Conservation (phyloP, 2,113 vertebrate species). For the Brienomyrus longianalis region DNA sequence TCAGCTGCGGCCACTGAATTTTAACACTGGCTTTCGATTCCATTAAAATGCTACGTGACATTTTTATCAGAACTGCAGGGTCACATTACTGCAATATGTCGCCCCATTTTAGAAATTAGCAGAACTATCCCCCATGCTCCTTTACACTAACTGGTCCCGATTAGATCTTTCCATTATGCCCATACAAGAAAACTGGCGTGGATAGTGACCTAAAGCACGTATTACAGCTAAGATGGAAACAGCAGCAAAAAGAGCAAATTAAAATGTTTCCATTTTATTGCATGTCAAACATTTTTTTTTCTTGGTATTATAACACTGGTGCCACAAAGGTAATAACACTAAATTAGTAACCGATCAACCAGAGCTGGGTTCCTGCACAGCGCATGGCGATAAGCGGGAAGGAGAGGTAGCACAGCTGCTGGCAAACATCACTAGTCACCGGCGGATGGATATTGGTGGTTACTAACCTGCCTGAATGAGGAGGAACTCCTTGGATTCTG, state of each 20-base stretch:
- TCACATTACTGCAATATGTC: not conserved
- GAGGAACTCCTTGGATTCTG: conserved; percentile 88
- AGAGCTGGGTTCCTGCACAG: not conserved
- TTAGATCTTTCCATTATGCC: not conserved
- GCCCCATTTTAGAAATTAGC: not conserved
- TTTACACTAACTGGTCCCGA: not conserved
- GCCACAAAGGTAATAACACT: not conserved
- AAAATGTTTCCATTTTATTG: not conserved
- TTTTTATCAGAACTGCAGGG: not conserved
- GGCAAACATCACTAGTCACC: not conserved
- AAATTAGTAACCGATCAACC: not conserved
- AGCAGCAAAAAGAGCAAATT: not conserved
- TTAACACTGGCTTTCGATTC: not conserved
- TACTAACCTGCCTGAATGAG: conserved; percentile 89
- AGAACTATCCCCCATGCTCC: not conserved
- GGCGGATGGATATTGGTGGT: not conserved
- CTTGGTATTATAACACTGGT: not conserved
- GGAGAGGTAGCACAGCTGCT: not conserved
- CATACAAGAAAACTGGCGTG: not conserved
- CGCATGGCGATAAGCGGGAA: not conserved
- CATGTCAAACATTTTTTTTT: not conserved
- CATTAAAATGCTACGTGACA: not conserved
- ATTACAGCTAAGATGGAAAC: not conserved
- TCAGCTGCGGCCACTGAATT: not conserved
- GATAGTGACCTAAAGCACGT: not conserved